Evolutionary conservation across 2,113 vertebrate species (phyloP).

Genomic region (Phylloscopus trochiloides): DNA sequence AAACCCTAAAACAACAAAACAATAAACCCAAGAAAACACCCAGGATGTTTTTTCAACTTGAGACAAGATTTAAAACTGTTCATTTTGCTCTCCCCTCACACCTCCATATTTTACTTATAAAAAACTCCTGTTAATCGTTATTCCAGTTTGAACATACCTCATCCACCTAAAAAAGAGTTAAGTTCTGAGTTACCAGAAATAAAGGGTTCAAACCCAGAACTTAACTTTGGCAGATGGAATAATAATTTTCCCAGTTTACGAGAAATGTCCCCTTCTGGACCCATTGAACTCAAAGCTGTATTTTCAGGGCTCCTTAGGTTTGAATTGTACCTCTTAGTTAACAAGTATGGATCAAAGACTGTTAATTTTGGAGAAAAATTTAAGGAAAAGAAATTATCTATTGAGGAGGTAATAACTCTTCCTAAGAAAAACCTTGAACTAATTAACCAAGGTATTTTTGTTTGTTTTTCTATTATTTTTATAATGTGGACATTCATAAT

Average conservation of each 20-base stretch:
- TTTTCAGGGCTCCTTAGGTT: background rate
- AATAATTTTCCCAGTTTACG: background rate
- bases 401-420: background rate
- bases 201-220: background rate
- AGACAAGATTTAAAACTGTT: background rate
- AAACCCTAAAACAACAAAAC: background rate
- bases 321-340: background rate
- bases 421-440: background rate
- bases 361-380: constrained; percentile 11
- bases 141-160: background rate
- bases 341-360: background rate
- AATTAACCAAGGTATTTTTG: background rate
- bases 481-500: constrained; percentile 30
- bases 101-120: background rate
- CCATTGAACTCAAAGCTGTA: background rate
- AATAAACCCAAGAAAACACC: background rate
- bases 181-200: background rate
- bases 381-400: background rate
- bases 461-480: background rate
- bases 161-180: background rate
- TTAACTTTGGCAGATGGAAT: background rate
- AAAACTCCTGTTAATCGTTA: background rate
- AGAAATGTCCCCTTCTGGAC: background rate
- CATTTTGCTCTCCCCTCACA: background rate
- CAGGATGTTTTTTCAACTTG: background rate